Evolutionary conservation across 2,113 vertebrate species (phyloP).

Genomic region (Mystacornis crossleyi): DNA sequence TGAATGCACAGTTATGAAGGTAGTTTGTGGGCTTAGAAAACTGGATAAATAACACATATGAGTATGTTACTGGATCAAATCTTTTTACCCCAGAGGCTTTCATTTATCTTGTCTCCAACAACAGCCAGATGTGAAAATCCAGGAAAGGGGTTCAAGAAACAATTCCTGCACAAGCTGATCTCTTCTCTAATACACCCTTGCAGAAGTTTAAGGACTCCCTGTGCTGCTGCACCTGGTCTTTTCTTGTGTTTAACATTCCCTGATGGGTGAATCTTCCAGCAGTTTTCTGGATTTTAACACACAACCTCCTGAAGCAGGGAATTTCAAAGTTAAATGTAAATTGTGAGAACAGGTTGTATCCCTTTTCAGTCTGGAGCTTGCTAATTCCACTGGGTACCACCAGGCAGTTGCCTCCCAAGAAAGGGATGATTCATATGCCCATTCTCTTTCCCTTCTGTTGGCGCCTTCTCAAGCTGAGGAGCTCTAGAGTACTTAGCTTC

Average conservation of each 20-base stretch:
- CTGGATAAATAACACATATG: neutral
- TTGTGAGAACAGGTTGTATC: neutral
- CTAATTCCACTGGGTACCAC: neutral
- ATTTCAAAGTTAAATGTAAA: neutral
- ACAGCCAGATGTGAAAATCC: neutral
- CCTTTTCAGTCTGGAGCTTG: neutral
- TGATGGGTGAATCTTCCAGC: neutral
- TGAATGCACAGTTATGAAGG: neutral
- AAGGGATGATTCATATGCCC: neutral
- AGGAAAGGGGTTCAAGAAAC: neutral
- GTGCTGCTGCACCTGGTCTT: neutral
- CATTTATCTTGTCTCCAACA: neutral
- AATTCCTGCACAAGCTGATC: too few relatives aligned
- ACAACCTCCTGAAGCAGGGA: neutral
- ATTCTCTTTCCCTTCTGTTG: neutral
- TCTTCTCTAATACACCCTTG: neutral
- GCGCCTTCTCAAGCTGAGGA: neutral
- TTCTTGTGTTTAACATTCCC: neutral
- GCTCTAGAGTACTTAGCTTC: neutral
- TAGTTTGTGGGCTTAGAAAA: neutral
- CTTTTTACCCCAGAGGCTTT: neutral
- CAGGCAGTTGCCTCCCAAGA: too few relatives aligned
- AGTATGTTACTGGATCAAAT: neutral
- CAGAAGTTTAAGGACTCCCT: neutral
- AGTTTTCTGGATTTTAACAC: neutral